Base-by-base conservation (phyloP, 2,113 vertebrate species). In the Cervus canadensis region DNA sequence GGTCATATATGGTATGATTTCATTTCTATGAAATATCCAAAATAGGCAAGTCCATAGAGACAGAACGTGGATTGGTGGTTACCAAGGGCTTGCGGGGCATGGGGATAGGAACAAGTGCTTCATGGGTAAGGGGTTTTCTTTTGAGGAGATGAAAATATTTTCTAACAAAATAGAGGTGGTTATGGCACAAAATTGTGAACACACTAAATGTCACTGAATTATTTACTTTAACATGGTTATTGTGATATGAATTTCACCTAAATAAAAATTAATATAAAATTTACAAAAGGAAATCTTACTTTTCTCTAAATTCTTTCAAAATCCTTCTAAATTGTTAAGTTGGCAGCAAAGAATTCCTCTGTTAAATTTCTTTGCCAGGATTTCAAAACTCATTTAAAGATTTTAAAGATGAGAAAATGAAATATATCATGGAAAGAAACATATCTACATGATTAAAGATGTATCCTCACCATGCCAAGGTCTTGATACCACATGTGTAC, bases 291-390 rank as follows among this genome's bases (percentile, higher is more conserved):
- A 21, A 89, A 87, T 67, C 36, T 81, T 94, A 62, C 43, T 91
- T 89, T 88, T 88, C 60, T 43, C 76, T 85, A 48, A 48, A 74
- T 36, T 88, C 64, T 94, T 92, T 92, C 59, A 74, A 92, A 94
- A 94, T 23, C n/a, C 67, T 96, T 89, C 60, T 96, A 86, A 97
- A 57, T 45, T 92, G 84, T 67, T 91, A 83, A 62, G 16, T 62
- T 93, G 67, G n/a, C 28, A 94, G 23, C 43, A 95, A 56, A 57
- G 48, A 96, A 59, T 40, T 52, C 30, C 57, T 85, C 56, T 64
- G 78, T 84, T 26, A 86, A 90, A 94, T 76, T 88, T 90, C 50
- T 97, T 82, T 93, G 74, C 92, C 62, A 96, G 92, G 45, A 92
- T 82, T 95, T 89, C 26, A 90, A 89, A 94, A 93, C 23, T 33